Percentiles rank a stretch among this genome's conserved stretches.
These are phyloP conservation scores for Anthopleura xanthogrammica DNA, from an alignment of 92 coral and sea anemone species.

Conservation along the genomic window DNA sequence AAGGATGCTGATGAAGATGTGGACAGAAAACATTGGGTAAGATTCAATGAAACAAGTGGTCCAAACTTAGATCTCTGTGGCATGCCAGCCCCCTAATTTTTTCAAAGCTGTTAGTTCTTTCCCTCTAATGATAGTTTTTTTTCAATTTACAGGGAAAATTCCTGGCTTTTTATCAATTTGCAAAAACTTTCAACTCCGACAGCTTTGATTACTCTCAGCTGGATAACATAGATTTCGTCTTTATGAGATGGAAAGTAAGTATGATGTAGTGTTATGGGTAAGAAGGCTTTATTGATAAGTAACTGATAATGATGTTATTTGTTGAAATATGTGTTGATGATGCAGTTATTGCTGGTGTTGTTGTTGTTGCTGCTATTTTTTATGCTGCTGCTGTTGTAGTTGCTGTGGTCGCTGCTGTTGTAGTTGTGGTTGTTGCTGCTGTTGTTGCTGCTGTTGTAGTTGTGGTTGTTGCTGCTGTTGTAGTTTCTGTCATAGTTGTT, in stretches of 20 bases:
- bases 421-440: not conserved
- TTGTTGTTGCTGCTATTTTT: not conserved
- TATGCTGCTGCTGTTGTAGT: not conserved
- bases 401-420: not conserved
- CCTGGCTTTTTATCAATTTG: constrained; percentile 97
- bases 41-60: not conserved
- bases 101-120: not conserved
- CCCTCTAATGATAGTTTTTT: not conserved
- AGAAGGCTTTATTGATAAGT: too few species aligned
- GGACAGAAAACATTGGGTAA: constrained; percentile 99
- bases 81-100: not conserved
- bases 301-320: not conserved
- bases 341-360: not conserved
- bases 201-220: constrained; percentile 92
- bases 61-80: not conserved
- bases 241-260: constrained; percentile 99
- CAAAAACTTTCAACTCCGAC: constrained; percentile 95
- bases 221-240: constrained; percentile 93
- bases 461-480: not conserved
- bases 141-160: constrained; percentile 78
- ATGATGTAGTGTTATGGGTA: too few species aligned
- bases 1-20: constrained; percentile 99
- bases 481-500: not conserved
- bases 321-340: not conserved
- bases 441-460: not conserved